These are phyloP conservation scores for Amphipoea oculea DNA, from an alignment of 2,888 invertebrate species.

Conservation along the genomic window DNA sequence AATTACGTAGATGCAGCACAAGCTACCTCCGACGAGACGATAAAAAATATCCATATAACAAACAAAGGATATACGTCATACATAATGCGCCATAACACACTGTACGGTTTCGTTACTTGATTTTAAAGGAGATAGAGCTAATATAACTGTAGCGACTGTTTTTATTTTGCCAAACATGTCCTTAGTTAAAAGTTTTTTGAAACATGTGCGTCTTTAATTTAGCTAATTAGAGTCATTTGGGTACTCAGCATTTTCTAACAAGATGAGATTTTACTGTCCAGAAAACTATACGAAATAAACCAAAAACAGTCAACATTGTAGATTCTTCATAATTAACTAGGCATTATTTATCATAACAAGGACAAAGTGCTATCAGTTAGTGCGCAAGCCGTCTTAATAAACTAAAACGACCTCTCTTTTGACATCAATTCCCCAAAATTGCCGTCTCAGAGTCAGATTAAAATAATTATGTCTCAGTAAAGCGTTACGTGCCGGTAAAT, in stretches of 20 bases:
- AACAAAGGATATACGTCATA: slow-evolving; percentile 49
- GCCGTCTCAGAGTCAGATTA: slow-evolving; percentile 84
- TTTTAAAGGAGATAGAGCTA: not conserved
- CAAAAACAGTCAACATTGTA: slow-evolving; percentile 16
- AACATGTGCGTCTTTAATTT: slow-evolving; percentile 8
- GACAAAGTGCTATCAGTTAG: slow-evolving; percentile 54
- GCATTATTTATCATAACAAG: slow-evolving; percentile 46
- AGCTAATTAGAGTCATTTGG: not conserved
- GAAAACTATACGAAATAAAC: slow-evolving; percentile 12
- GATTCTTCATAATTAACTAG: slow-evolving; percentile 39
- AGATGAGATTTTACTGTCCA: not conserved
- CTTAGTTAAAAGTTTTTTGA: not conserved
- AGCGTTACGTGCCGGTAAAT: slow-evolving; percentile 86
- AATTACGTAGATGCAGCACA: slow-evolving; percentile 75
- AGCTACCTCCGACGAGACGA: slow-evolving; percentile 64
- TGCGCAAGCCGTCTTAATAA: slow-evolving; percentile 57
- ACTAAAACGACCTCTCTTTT: slow-evolving; percentile 75
- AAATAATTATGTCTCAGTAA: slow-evolving; percentile 87
- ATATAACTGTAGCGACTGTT: not conserved
- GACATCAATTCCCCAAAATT: slow-evolving; percentile 84
- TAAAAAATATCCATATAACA: slow-evolving; percentile 65
- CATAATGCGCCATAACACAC: slow-evolving; percentile 13
- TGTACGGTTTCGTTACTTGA: not conserved
- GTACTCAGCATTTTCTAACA: not conserved
- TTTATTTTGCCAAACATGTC: not conserved